Conservation (phyloP, 2,113 vertebrate genomes). For the Psammodynastes pulverulentus region DNA sequence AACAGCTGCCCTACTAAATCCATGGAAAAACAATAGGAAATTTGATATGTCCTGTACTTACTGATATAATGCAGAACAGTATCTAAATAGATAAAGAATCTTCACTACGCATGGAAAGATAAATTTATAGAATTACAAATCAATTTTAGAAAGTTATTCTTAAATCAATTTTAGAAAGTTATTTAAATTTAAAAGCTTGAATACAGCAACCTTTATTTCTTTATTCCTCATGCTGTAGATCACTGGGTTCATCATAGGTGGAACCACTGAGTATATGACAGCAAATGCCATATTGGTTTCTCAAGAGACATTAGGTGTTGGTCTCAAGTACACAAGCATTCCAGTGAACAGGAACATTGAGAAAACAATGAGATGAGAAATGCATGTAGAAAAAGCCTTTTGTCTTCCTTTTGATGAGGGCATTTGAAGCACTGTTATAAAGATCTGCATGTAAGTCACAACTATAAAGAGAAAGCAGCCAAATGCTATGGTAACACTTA, state of each 20-base stretch:
- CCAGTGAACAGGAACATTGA: neutral
- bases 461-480: conserved; percentile 1
- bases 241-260: neutral
- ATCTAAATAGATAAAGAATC: neutral
- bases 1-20: neutral
- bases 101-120: neutral
- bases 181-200: neutral
- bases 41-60: neutral
- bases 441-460: neutral
- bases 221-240: conserved; percentile 23
- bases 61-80: neutral
- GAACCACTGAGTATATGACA: neutral
- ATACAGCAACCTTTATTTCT: neutral
- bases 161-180: neutral
- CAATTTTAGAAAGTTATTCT: neutral
- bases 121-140: neutral
- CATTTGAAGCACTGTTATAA: neutral
- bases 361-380: neutral
- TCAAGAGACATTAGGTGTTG: neutral
- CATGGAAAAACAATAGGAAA: neutral
- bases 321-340: neutral
- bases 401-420: neutral
- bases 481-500: neutral
- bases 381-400: conserved; percentile 4
- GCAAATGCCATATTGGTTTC: neutral